Conservation (phyloP, 2,888 invertebrate species). For the Carcina quercana region DNA sequence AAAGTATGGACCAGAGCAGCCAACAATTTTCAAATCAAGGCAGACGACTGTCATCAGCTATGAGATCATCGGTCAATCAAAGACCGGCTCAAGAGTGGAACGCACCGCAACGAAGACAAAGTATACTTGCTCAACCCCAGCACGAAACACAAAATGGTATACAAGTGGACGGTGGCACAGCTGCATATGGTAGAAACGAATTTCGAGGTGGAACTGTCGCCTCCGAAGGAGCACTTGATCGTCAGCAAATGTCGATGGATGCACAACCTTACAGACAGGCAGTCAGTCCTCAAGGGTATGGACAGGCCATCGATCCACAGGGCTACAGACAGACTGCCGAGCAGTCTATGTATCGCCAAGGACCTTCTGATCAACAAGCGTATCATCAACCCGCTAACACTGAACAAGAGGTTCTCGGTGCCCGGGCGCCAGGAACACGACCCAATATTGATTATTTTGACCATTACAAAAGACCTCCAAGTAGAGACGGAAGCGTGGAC, state of each 20-base stretch:
- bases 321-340: slow-evolving; percentile 56
- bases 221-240: slow-evolving; percentile 46
- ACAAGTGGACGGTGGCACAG: slow-evolving; percentile 38
- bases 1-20: slow-evolving; percentile 49
- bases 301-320: slow-evolving; percentile 56
- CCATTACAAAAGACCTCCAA: slow-evolving; percentile 94
- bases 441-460: slow-evolving; percentile 93
- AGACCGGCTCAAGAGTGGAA: slow-evolving; percentile 52
- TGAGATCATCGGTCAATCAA: slow-evolving; percentile 44
- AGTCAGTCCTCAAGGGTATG: slow-evolving; percentile 42
- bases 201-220: slow-evolving; percentile 55
- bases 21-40: slow-evolving; percentile 52
- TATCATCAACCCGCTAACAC: slow-evolving; percentile 32
- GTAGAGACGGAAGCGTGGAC: slow-evolving; percentile 90
- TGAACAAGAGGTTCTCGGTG: slow-evolving; percentile 57
- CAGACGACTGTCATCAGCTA: slow-evolving; percentile 45
- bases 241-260: slow-evolving; percentile 35
- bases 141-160: slow-evolving; percentile 41
- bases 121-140: slow-evolving; percentile 53
- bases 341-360: slow-evolving; percentile 44
- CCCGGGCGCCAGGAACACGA: slow-evolving; percentile 40
- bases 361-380: slow-evolving; percentile 30
- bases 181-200: slow-evolving; percentile 46
- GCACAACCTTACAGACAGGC: slow-evolving; percentile 39
- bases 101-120: slow-evolving; percentile 43